Evolutionary conservation across 2,888 invertebrate species (phyloP).

Genomic region (Operophtera brumata): DNA sequence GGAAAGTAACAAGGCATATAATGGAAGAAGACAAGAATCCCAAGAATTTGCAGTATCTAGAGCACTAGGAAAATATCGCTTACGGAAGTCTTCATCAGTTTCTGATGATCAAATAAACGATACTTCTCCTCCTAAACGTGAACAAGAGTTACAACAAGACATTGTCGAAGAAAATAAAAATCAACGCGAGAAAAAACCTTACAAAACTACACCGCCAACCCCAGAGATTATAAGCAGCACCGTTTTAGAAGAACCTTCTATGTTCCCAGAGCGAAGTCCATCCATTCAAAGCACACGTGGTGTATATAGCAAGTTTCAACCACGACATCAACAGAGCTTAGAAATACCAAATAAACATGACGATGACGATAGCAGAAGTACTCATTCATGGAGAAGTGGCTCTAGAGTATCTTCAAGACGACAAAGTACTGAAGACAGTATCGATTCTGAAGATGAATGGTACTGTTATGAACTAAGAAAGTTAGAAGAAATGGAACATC

Average conservation of each 20-base stretch:
- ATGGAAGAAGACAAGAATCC: conserved; percentile 89
- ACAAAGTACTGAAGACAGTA: conserved; percentile 95
- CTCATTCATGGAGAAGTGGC: conserved; percentile 92
- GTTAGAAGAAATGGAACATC: conserved; percentile 91
- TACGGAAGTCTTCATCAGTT: conserved; percentile 85
- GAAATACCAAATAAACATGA: conserved; percentile 89
- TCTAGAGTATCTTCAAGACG: conserved; percentile 92
- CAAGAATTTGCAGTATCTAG: conserved; percentile 93
- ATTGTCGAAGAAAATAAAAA: conserved; percentile 43
- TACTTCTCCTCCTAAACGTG: conserved; percentile 65
- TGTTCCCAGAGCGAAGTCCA: conserved; percentile 83
- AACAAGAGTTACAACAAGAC: conserved; percentile 51
- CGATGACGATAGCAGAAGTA: conserved; percentile 92
- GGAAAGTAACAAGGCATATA: conserved; percentile 78
- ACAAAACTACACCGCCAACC: conserved; percentile 51
- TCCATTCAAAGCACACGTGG: conserved; percentile 82
- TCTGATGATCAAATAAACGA: conserved; percentile 85
- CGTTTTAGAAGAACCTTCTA: conserved; percentile 73
- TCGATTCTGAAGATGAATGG: conserved; percentile 96
- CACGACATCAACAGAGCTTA: conserved; percentile 87
- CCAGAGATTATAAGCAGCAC: conserved; percentile 65
- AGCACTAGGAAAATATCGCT: conserved; percentile 89
- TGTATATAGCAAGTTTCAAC: conserved; percentile 81
- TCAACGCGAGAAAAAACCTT: conserved; percentile 56
- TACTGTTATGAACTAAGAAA: conserved; percentile 93